Conservation (phyloP, 2,888 invertebrate genomes). For the Onchidella celtica region DNA sequence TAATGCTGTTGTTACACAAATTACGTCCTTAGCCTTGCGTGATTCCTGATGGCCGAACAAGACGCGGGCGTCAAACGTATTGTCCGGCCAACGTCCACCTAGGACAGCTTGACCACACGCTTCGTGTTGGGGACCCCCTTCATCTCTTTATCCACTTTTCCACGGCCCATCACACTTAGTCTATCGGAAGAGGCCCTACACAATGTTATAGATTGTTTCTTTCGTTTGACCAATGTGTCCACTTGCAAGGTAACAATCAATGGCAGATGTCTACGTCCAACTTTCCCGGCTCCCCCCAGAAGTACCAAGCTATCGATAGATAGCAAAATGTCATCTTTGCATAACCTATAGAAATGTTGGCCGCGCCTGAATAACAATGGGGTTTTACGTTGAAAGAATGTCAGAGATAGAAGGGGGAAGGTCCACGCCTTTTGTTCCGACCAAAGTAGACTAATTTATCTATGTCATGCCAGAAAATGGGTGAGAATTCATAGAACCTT, state of each 20-base stretch:
- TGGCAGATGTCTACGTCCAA: neutral
- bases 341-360: no score
- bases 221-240: neutral
- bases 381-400: no score
- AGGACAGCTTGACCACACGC: neutral
- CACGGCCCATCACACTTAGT: neutral
- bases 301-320: no score
- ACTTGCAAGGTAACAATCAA: neutral
- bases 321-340: no score
- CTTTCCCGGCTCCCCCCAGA: neutral
- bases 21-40: neutral
- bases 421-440: no score
- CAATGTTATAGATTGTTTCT: no score
- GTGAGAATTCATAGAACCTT: no score
- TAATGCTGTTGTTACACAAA: conserved; percentile 13
- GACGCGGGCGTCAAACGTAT: neutral
- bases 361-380: no score
- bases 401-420: no score
- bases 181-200: neutral
- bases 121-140: neutral
- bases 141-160: neutral
- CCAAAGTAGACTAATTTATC: no score
- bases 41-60: neutral
- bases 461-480: no score
- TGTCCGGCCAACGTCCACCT: neutral